Conservation (phyloP, 2,888 invertebrate genomes). For the Sarcophaga carnaria region DNA sequence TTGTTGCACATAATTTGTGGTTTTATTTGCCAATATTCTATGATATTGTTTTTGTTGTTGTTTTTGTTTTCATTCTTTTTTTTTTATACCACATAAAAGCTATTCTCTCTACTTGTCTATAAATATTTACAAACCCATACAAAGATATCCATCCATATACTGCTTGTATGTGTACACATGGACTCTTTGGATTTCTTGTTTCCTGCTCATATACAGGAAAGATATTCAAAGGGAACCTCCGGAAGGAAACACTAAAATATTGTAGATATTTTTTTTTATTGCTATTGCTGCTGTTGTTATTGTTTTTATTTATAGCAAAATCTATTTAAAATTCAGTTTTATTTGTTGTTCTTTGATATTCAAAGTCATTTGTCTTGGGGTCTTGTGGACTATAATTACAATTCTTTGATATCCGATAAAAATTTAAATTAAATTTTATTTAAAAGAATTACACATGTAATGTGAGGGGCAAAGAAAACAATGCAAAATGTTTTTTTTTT, state of each 20-base stretch:
- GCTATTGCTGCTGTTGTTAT: conserved; percentile 67
- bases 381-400: conserved; percentile 14
- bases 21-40: conserved; percentile 45
- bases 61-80: not conserved
- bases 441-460: not conserved
- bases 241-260: conserved; percentile 81
- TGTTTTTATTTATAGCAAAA: not conserved
- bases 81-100: conserved; percentile 57
- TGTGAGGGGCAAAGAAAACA: no score
- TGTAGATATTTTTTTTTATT: conserved; percentile 72
- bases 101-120: conserved; percentile 41
- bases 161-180: not conserved
- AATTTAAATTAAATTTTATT: conserved; percentile 32
- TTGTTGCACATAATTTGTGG: conserved; percentile 55
- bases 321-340: conserved; percentile 16
- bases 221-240: conserved; percentile 76
- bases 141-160: not conserved
- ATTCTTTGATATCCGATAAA: conserved; percentile 15
- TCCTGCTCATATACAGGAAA: conserved; percentile 74
- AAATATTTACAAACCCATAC: conserved; percentile 5
- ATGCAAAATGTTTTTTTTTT: no score
- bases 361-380: conserved; percentile 9
- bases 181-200: conserved; percentile 39
- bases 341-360: not conserved
- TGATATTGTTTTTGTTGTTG: not conserved